Evolutionary conservation across 2,888 invertebrate genomes (phyloP).

Genomic region (Trachelus troglodyta): DNA sequence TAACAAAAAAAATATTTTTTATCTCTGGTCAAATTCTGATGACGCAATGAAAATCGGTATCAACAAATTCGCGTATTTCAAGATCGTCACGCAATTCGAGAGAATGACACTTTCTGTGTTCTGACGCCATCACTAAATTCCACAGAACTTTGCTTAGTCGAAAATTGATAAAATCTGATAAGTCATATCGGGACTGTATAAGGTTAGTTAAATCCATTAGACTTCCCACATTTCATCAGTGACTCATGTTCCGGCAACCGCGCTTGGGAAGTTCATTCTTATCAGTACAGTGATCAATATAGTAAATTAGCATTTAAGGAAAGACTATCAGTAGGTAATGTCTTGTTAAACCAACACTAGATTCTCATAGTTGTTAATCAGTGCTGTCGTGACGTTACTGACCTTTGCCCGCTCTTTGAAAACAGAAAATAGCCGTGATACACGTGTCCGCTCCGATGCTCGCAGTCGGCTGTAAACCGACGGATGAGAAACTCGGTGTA

Average conservation of each 20-base stretch:
- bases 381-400: slow-evolving; percentile 1
- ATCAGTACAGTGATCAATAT: neutral
- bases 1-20: neutral
- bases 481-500: slow-evolving; percentile 1
- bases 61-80: neutral
- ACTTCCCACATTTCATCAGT: neutral
- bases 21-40: neutral
- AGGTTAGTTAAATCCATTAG: neutral
- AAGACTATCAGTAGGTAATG: neutral
- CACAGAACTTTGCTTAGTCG: neutral
- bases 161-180: neutral
- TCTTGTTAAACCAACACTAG: neutral
- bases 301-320: neutral
- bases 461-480: slow-evolving; percentile 6
- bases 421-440: neutral
- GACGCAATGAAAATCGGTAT: neutral
- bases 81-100: neutral
- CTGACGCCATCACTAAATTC: neutral
- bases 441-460: neutral
- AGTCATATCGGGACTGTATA: neutral
- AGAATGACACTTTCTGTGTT: neutral
- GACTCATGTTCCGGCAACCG: neutral
- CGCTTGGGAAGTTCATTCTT: neutral
- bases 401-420: slow-evolving; percentile 1
- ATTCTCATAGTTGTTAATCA: neutral